phyloP scores from a whole-genome alignment of 2,888 invertebrate genomes.

The Julus scandinavius region DNA sequence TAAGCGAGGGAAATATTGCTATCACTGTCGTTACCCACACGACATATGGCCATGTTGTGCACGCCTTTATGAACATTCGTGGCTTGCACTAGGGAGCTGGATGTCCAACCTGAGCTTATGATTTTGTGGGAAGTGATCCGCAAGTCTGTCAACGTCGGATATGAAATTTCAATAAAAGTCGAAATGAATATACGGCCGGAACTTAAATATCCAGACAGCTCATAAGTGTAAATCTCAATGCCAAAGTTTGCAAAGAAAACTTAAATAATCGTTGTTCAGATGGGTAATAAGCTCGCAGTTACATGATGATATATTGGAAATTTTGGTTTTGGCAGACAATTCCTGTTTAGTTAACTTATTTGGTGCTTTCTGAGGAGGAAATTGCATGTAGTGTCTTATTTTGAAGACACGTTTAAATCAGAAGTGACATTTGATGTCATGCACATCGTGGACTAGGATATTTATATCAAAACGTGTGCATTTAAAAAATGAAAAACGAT shows the following conservation, averaged over 20 bases:
- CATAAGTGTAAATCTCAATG: background rate
- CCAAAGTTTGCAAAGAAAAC: background rate
- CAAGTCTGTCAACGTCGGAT: background rate
- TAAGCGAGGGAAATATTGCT: constrained; percentile 30
- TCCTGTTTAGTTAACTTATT: too few species aligned
- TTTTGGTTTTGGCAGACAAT: too few species aligned
- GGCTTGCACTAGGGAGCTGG: background rate
- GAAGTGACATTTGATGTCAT: too few species aligned
- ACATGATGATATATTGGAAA: too few species aligned
- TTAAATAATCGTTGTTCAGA: background rate
- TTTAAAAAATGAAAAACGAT: too few species aligned
- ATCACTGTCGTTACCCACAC: constrained; percentile 1
- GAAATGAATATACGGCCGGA: constrained; percentile 33
- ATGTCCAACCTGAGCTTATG: background rate
- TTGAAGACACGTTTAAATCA: too few species aligned
- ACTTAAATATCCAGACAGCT: background rate
- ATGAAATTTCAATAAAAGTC: constrained; percentile 6
- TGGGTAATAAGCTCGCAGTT: background rate
- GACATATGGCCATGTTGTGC: constrained; percentile 34
- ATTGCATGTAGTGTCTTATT: too few species aligned
- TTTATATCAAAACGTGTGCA: background rate
- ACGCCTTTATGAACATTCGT: constrained; percentile 29
- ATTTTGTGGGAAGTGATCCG: constrained; percentile 17
- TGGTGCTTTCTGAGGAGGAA: too few species aligned
- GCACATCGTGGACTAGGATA: background rate